phyloP scores from a whole-genome alignment of 2,888 invertebrate species.

The Amiota minor region DNA sequence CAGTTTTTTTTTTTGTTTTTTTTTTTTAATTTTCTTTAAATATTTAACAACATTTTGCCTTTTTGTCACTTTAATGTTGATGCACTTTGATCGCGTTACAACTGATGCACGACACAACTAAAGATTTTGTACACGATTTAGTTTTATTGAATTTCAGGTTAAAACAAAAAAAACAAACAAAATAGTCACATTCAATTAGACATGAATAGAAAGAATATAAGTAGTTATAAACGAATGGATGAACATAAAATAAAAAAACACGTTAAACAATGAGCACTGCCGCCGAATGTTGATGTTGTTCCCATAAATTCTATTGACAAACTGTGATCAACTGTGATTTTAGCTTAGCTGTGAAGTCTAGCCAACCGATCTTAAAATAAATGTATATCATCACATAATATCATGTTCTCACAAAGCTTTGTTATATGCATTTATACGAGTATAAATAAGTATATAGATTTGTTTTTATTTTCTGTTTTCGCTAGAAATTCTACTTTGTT shows the following conservation, averaged over 20 bases:
- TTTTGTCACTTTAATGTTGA: not conserved
- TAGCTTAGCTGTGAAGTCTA: not conserved
- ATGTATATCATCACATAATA: not conserved
- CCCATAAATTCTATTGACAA: not conserved
- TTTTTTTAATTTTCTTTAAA: slow-evolving; percentile 11
- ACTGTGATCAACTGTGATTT: not conserved
- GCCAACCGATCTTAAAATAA: no score
- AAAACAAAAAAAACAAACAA: no score
- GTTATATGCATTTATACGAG: not conserved
- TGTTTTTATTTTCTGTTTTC: not conserved
- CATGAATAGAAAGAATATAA: not conserved
- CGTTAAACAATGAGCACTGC: no score
- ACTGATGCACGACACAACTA: slow-evolving; percentile 30
- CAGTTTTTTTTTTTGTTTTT: not conserved
- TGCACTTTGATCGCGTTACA: slow-evolving; percentile 31
- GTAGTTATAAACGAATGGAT: not conserved
- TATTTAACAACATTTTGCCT: not conserved
- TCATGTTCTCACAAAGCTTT: not conserved
- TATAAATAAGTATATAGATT: no score
- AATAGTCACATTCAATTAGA: slow-evolving; percentile 35
- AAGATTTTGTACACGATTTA: slow-evolving; percentile 24
- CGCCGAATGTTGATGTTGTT: not conserved
- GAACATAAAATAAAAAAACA: no score
- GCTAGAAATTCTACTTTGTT: no score
- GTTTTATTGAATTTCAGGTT: no score